A percentile compares a stretch with the other conserved stretches of the same genome.
These are phyloP conservation scores for Andrena camellia DNA, from an alignment of 2,888 invertebrate genomes.

Conservation along the genomic window DNA sequence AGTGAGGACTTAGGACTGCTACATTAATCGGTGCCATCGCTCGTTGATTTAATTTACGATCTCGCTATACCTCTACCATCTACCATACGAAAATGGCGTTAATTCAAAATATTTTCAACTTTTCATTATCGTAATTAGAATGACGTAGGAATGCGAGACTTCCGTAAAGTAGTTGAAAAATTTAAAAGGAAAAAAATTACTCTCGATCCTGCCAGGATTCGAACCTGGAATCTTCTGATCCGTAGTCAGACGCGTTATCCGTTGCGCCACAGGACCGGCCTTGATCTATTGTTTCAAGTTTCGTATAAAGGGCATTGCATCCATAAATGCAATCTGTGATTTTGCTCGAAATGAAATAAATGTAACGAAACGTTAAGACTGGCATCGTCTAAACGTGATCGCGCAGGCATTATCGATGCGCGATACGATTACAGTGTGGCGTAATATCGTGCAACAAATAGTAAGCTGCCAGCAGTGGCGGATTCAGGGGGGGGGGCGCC, in stretches of 20 bases:
- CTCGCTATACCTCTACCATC: too few species aligned
- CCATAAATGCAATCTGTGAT: neutral
- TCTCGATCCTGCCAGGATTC: conserved; percentile 82
- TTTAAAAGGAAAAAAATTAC: conserved; percentile 39
- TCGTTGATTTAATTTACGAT: too few species aligned
- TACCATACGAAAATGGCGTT: too few species aligned
- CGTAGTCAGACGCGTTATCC: conserved; percentile 81
- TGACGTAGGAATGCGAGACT: too few species aligned
- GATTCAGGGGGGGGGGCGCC: too few species aligned
- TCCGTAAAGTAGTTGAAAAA: neutral
- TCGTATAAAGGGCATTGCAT: neutral
- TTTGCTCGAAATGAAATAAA: neutral
- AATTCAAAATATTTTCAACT: too few species aligned
- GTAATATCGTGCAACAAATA: conserved; percentile 10
- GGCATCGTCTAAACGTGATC: neutral
- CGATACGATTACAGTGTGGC: neutral
- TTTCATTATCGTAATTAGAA: neutral
- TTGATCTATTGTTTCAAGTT: neutral
- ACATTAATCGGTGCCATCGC: too few species aligned
- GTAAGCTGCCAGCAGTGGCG: neutral
- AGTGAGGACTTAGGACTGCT: too few species aligned
- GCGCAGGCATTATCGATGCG: neutral
- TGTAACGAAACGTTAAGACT: neutral
- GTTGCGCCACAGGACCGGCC: conserved; percentile 79
- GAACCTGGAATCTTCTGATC: conserved; percentile 81